Conservation (phyloP, 2,113 vertebrate genomes). For the Garra rufa region DNA sequence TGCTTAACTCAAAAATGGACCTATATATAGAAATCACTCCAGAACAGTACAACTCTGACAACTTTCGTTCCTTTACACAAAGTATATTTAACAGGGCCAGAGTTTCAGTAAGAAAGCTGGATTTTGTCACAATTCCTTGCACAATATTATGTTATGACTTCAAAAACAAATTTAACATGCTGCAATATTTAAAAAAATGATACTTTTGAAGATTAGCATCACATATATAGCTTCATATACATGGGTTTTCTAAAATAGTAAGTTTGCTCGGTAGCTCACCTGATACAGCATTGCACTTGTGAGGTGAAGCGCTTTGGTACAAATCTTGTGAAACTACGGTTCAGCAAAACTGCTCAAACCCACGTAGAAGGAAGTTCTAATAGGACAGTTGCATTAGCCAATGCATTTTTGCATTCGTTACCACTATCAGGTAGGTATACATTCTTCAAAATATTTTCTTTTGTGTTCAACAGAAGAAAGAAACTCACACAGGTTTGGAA, state of each 20-base stretch:
- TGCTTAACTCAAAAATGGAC: too few species aligned
- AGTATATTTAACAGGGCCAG: too few species aligned
- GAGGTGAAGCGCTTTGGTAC: neutral
- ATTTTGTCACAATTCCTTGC: too few species aligned
- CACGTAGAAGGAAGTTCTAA: neutral
- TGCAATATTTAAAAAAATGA: neutral
- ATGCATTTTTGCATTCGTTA: neutral
- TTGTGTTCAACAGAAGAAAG: too few species aligned
- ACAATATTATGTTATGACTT: too few species aligned
- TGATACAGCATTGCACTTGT: neutral
- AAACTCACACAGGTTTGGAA: too few species aligned
- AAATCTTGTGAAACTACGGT: neutral
- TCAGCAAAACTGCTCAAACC: neutral
- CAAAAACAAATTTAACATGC: too few species aligned
- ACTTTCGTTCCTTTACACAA: too few species aligned
- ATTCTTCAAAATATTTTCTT: neutral
- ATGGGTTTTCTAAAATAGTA: too few species aligned
- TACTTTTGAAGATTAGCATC: neutral
- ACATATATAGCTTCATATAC: neutral
- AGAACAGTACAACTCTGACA: too few species aligned
- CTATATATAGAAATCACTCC: too few species aligned
- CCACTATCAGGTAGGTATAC: neutral
- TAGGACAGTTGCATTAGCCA: neutral
- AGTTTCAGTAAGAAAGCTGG: too few species aligned
- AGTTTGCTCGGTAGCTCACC: neutral